These are phyloP conservation scores for Eclectus roratus DNA, from an alignment of 2,113 vertebrate genomes.

Conservation along the genomic window DNA sequence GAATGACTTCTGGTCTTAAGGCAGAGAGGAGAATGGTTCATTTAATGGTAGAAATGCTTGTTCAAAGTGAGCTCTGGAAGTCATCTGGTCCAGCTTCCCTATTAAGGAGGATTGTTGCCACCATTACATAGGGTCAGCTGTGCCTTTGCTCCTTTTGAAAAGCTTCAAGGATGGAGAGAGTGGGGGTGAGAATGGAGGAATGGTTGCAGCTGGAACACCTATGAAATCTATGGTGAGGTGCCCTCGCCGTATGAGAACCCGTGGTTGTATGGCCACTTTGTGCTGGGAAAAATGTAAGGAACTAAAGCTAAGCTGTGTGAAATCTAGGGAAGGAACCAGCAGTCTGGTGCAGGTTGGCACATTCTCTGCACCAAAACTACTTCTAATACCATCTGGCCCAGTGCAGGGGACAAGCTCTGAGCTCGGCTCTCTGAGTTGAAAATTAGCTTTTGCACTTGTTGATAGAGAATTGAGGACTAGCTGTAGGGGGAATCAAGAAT, in stretches of 20 bases:
- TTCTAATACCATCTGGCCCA: background rate
- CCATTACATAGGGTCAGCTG: background rate
- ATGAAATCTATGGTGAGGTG: background rate
- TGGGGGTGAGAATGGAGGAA: fast-evolving
- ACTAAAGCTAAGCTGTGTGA: background rate
- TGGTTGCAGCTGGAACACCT: background rate
- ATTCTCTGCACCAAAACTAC: background rate
- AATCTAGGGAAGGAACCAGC: background rate
- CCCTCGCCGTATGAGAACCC: background rate
- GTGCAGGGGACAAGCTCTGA: background rate
- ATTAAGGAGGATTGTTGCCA: background rate
- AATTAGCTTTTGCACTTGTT: background rate
- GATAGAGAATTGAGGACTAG: background rate
- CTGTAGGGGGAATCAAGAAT: background rate
- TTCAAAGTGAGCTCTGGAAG: background rate
- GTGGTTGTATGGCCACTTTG: background rate
- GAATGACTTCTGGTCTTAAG: background rate
- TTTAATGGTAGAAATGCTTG: background rate
- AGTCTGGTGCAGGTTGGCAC: background rate
- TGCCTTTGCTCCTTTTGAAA: background rate
- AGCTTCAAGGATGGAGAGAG: background rate
- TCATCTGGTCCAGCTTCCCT: background rate
- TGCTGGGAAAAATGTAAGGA: background rate
- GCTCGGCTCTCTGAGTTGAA: background rate
- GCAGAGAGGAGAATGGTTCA: background rate